phyloP scores from a whole-genome alignment of 35 echinoderm and acorn worm species.

The Anneissia japonica region DNA sequence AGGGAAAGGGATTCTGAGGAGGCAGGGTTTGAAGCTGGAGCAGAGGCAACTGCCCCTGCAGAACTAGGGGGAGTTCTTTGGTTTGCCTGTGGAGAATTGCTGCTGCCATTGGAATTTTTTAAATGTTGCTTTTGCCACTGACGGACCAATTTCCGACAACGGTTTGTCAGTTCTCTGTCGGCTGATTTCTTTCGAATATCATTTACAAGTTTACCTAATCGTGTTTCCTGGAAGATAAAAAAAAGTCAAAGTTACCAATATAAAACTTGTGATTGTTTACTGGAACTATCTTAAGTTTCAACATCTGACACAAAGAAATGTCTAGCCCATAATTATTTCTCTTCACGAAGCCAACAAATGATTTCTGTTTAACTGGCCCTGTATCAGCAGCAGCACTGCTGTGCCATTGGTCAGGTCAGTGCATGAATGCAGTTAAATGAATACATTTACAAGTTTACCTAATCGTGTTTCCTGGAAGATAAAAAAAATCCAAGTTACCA shows the following conservation, averaged over 20 bases:
- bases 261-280: too few species aligned
- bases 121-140: slow-evolving; percentile 8
- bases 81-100: not conserved
- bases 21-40: not conserved
- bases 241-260: too few species aligned
- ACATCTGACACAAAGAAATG: too few species aligned
- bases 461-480: slow-evolving; percentile 16
- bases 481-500: not conserved
- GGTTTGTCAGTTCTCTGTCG: not conserved
- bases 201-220: slow-evolving; percentile 22
- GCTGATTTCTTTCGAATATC: slow-evolving; percentile 7
- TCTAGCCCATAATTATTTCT: too few species aligned
- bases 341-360: too few species aligned
- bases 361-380: too few species aligned
- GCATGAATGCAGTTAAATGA: too few species aligned
- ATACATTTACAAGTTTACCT: slow-evolving; percentile 21
- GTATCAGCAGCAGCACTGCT: too few species aligned
- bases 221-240: slow-evolving; percentile 13
- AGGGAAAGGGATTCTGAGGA: not conserved
- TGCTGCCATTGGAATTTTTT: not conserved
- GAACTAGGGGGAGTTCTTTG: not conserved
- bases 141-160: not conserved
- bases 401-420: too few species aligned
- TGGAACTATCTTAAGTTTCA: too few species aligned
- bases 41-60: not conserved